Evolutionary conservation across 1,140 invertebrate genomes (phyloP), one percentile per base, ranked within the genome.

Genomic region (Drosophila watanabei): DNA sequence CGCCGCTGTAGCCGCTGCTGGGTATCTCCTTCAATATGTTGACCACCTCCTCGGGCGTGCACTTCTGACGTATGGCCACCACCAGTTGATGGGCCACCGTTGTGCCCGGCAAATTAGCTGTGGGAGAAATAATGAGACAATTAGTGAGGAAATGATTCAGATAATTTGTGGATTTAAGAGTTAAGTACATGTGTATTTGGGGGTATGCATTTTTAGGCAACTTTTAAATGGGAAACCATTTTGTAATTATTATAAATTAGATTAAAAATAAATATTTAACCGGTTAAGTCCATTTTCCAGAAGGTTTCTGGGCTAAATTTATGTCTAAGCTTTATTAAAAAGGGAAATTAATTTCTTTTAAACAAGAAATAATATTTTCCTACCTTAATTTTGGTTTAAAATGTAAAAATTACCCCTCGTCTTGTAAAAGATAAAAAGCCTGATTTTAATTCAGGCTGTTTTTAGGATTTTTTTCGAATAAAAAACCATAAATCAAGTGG

Each of bases 31-130:
- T 97, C 8, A 99, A 94, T 13, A 98, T 96, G 66, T 96, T 96
- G n/a, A 99, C 92, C 11, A 98, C 97, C 93, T 99, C 98, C 93
- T 99, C 98, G 0, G 97, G 95, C 2, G 97, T 96, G 90, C 97
- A 98, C 89, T 98, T 98, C 73, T 97, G 96, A 64, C 98, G 96
- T 49, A 99, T 97, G 33, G 97, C 95, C 6, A 96, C 95, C 2
- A 98, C 96, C 58, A 99, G 94, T 86, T 98, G 96, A 92, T 98
- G 96, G 18, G 98, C 97, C 16, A 96, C 96, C 71, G 96, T 94
- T 5, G 97, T 97, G 9, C 98, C 98, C 20, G 97, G 96, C 18
- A 98, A 94, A 14, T 95, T 94, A 35, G 96, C 97, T 97, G 93
- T 8, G 46, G 37, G 10, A 45, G n/a, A 57, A 35, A n/a, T n/a